Base-by-base conservation (phyloP, 92 coral and sea anemone species). In the Epizoanthus ramosus region DNA sequence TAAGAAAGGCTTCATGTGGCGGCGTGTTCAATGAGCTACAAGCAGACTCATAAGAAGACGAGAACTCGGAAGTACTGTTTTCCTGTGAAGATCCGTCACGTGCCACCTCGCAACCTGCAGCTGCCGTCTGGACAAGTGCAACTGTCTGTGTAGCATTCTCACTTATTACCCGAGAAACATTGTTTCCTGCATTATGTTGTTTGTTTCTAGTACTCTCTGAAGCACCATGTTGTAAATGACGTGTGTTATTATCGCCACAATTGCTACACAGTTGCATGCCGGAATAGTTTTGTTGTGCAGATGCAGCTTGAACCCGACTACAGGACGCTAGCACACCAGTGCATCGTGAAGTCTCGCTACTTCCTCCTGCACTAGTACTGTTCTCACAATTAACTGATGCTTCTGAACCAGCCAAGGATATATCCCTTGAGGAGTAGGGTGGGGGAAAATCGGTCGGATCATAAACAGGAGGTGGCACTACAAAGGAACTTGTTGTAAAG, bases 361-460 rank as follows among this genome's bases (percentile, higher is more conserved):
- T 8, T 21, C 17, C 43, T 35, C 61, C 47, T 41, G 66, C 9
- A 8, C 66, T 37, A 8, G 81, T 37, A 43, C 60, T 61, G 45
- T 77, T 77, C 47, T 77, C 82, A 22, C 71, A 22, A 17, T 37
- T 37, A 37, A 61, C 66, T n/a, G 98, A 93, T 28, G 57, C 28
- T n/a, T 90, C 84, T 12, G 95, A 91, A 8, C 93, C 95, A 14
- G 95, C 80, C 52, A 97, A 63, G 18, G 99, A 97, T 21, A 90
- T 93, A 58, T 92, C 93, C 81, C 97, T 86, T 15, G 99, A 97
- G 54, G 93, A 88, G 87, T 97, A 97, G 6, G 99, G 99, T 10
- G 99, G 99, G 1, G 99, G 99, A 18, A 97, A 92, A 73, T 97
- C 99, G 1, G 98, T 89, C 15, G 99, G 97, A 83, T 97, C 99